Percentiles rank a stretch among this genome's conserved stretches.
phyloP scores from a whole-genome alignment of 2,113 vertebrate species.

The Hemichromis elongatus region DNA sequence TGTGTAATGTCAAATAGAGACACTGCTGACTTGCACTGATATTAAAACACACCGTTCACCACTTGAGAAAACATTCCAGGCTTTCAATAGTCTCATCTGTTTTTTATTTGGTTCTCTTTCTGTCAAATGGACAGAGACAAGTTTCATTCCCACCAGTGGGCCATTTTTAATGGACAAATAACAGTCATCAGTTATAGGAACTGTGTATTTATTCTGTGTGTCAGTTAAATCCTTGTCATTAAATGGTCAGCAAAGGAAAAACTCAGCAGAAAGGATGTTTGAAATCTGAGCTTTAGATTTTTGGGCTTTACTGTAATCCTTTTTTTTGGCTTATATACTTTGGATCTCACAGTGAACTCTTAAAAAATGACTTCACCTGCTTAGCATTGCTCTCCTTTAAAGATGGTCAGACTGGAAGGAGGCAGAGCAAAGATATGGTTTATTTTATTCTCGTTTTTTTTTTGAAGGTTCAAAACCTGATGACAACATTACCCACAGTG shows the following conservation, averaged over 20 bases:
- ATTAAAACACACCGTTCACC: slow-evolving; percentile 13
- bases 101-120: slow-evolving; percentile 38
- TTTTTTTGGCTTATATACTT: not conserved
- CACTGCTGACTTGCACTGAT: not conserved
- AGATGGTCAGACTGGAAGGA: not conserved
- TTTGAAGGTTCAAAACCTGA: not conserved
- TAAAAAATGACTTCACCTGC: not conserved
- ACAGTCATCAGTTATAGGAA: slow-evolving; percentile 21
- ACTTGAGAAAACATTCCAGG: slow-evolving; percentile 43
- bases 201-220: slow-evolving; percentile 22
- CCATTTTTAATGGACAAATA: slow-evolving; percentile 42
- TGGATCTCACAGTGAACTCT: not conserved
- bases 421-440: not conserved
- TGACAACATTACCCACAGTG: not conserved
- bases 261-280: not conserved
- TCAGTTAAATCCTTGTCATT: slow-evolving; percentile 26
- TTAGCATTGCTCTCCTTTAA: not conserved
- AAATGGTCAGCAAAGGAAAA: not conserved
- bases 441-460: not conserved
- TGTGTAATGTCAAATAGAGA: slow-evolving; percentile 25
- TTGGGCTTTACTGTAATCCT: not conserved
- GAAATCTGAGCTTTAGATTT: slow-evolving; percentile 5
- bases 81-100: slow-evolving; percentile 45
- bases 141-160: slow-evolving; percentile 13
- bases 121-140: slow-evolving; percentile 4